Evolutionary conservation across 2,888 invertebrate species (phyloP).

Genomic region (Aspidiotus destructor): DNA sequence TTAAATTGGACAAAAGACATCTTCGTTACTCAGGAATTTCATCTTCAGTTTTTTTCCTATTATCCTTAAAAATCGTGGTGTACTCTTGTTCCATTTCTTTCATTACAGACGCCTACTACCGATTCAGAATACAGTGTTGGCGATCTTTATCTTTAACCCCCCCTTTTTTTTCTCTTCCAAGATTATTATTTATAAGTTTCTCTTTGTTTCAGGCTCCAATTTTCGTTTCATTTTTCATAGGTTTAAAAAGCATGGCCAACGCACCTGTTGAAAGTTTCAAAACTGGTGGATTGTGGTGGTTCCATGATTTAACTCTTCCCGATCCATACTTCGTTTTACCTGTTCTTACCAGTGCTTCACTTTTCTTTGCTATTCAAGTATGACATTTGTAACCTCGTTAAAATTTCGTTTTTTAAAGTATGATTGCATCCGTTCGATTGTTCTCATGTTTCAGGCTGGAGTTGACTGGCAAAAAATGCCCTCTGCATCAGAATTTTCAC

Average conservation of each 20-base stretch:
- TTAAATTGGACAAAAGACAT: too few species aligned
- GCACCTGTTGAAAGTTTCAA: conserved; percentile 83
- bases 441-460: conserved; percentile 9
- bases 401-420: conserved; percentile 6
- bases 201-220: conserved; percentile 55
- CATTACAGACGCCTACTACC: too few species aligned
- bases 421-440: not conserved
- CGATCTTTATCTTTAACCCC: too few species aligned
- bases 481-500: not conserved
- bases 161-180: too few species aligned
- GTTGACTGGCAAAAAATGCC: conserved; percentile 7
- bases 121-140: too few species aligned
- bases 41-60: too few species aligned
- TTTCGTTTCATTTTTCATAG: conserved; percentile 86
- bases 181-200: conserved; percentile 8
- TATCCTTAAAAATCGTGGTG: too few species aligned
- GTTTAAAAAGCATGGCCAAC: conserved; percentile 76
- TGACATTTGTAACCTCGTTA: not conserved
- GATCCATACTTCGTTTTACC: conserved; percentile 87
- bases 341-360: conserved; percentile 68
- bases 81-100: too few species aligned
- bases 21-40: too few species aligned
- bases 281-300: conserved; percentile 85
- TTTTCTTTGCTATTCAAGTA: conserved; percentile 71
- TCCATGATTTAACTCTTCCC: conserved; percentile 76